Percentiles rank a stretch among this genome's conserved stretches.
phyloP scores from a whole-genome alignment of 1,140 invertebrate genomes.

The Scaptodrosophila lebanonensis region DNA sequence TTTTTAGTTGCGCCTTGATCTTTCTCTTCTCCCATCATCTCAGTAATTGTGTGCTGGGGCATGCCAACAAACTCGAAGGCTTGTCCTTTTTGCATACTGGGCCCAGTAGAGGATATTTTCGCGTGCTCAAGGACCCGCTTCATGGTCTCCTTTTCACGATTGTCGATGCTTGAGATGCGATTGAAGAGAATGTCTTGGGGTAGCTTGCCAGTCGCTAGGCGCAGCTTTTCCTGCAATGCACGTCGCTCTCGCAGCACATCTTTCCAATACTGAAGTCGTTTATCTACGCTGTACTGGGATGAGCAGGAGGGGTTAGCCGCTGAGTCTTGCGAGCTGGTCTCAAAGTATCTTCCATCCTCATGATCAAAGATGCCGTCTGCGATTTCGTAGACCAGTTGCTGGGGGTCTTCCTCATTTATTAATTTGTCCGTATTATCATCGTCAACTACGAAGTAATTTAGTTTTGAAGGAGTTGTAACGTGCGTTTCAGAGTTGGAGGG shows the following conservation, averaged over 20 bases:
- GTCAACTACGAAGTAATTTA: too few species aligned
- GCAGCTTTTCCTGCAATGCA: conserved; percentile 23
- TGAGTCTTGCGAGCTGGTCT: conserved; percentile 1
- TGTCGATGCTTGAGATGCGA: conserved; percentile 11
- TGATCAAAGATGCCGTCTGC: conserved; percentile 26
- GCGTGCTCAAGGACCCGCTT: conserved; percentile 20
- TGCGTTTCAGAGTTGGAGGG: too few species aligned
- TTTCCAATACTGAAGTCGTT: conserved; percentile 61
- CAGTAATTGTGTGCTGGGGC: not conserved
- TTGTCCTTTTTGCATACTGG: not conserved
- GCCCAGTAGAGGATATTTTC: not conserved
- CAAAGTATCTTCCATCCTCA: not conserved
- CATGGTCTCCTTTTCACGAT: conserved; percentile 19
- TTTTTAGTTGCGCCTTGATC: conserved; percentile 5
- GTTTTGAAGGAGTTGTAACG: too few species aligned
- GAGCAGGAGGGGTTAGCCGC: not conserved
- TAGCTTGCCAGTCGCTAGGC: conserved; percentile 4
- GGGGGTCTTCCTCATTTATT: not conserved
- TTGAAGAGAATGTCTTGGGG: conserved; percentile 25
- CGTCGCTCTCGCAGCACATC: conserved; percentile 37
- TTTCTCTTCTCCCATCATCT: not conserved
- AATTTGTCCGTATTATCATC: not conserved
- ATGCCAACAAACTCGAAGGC: conserved; percentile 1
- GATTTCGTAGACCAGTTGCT: conserved; percentile 20
- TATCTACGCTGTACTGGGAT: conserved; percentile 31